These are phyloP conservation scores for Cephus nigrinus DNA, from an alignment of 2,888 invertebrate species.

Conservation along the genomic window DNA sequence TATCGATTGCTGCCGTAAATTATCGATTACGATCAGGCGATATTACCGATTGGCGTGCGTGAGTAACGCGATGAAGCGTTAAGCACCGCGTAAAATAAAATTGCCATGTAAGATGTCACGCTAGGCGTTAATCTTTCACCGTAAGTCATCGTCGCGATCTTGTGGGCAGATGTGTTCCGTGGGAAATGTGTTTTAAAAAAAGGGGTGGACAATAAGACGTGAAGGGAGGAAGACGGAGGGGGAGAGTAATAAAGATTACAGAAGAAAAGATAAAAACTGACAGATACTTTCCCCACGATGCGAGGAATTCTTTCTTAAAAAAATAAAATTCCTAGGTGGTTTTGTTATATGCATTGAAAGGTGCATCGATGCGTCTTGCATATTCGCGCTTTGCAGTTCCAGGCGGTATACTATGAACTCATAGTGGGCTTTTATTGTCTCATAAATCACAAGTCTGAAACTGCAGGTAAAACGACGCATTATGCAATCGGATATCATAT, in stretches of 20 bases:
- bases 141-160: not conserved
- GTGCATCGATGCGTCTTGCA: not conserved
- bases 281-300: not conserved
- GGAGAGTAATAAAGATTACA: not conserved
- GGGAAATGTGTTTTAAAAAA: not conserved
- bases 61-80: not conserved
- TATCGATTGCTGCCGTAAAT: not conserved
- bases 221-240: not conserved
- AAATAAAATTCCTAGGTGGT: not conserved
- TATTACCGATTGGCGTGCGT: conserved; percentile 4
- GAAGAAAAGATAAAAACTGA: not conserved
- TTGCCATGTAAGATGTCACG: not conserved
- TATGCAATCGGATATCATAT: conserved; percentile 42
- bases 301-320: not conserved
- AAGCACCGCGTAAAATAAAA: not conserved
- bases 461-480: conserved; percentile 48
- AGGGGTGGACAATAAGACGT: not conserved
- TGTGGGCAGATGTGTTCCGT: not conserved
- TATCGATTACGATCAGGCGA: conserved; percentile 4
- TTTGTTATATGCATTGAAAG: not conserved
- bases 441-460: conserved; percentile 50
- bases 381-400: not conserved
- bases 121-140: not conserved
- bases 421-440: conserved; percentile 34
- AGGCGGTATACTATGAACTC: conserved; percentile 23